Percentiles rank a stretch among this genome's conserved stretches.
Evolutionary conservation across 1,140 invertebrate genomes (phyloP).

Genomic region (Colletes latitarsis): DNA sequence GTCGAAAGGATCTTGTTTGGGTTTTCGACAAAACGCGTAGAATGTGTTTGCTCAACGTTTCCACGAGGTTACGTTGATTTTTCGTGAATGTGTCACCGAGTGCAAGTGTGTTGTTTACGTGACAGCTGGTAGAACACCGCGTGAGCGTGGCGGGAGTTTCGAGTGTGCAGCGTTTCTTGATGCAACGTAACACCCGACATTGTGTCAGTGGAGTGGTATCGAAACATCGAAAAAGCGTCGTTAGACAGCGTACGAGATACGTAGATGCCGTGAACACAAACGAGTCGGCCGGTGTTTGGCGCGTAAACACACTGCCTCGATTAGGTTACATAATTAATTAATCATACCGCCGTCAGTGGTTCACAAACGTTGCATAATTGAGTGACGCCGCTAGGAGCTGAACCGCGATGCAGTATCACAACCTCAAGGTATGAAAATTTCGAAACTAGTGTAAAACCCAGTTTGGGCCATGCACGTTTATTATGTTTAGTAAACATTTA

Average conservation of each 20-base stretch:
- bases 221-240: not conserved
- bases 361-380: conserved; percentile 69
- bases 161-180: conserved; percentile 6
- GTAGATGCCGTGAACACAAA: not conserved
- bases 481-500: no score
- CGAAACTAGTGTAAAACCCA: not conserved
- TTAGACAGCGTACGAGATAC: not conserved
- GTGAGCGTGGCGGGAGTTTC: conserved; percentile 44
- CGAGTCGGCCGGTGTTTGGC: not conserved
- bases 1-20: not conserved
- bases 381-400: conserved; percentile 39
- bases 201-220: conserved; percentile 10
- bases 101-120: conserved; percentile 51
- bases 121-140: conserved; percentile 40
- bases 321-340: conserved; percentile 71
- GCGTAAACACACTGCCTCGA: conserved; percentile 62
- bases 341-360: conserved; percentile 60
- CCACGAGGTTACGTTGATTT: not conserved
- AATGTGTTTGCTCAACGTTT: not conserved
- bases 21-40: not conserved
- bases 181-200: conserved; percentile 23
- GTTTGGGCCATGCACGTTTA: not conserved
- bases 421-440: conserved; percentile 35
- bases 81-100: not conserved
- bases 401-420: not conserved